phyloP scores from a whole-genome alignment of 2,888 invertebrate genomes.

The Pedicia rivosa region DNA sequence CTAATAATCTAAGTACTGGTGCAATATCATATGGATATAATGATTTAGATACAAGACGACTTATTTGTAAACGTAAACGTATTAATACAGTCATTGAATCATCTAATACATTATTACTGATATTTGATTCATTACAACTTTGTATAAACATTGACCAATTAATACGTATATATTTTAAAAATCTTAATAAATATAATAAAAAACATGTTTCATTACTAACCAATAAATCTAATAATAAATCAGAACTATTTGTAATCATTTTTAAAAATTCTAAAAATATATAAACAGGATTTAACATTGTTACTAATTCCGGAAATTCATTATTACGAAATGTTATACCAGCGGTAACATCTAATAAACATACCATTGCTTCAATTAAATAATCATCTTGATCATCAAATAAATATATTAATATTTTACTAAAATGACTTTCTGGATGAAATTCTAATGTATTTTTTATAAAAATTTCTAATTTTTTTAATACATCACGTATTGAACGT shows the following conservation, averaged over 20 bases:
- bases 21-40: slow-evolving; percentile 83
- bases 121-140: slow-evolving; percentile 50
- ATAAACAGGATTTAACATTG: slow-evolving; percentile 68
- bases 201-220: slow-evolving; percentile 87
- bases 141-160: slow-evolving; percentile 72
- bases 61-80: slow-evolving; percentile 61
- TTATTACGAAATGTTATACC: slow-evolving; percentile 71
- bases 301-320: slow-evolving; percentile 61
- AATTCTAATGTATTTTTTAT: slow-evolving; percentile 67
- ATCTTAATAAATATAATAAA: slow-evolving; percentile 63
- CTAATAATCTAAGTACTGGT: slow-evolving; percentile 66
- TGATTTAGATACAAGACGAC: slow-evolving; percentile 63
- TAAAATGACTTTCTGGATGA: slow-evolving; percentile 74
- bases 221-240: slow-evolving; percentile 66
- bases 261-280: slow-evolving; percentile 78
- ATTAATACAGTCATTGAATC: slow-evolving; percentile 74
- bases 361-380: slow-evolving; percentile 82
- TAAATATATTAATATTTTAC: slow-evolving; percentile 73
- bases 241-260: slow-evolving; percentile 66
- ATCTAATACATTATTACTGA: slow-evolving; percentile 42
- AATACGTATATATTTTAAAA: slow-evolving; percentile 66
- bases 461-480: slow-evolving; percentile 66
- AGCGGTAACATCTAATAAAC: slow-evolving; percentile 73
- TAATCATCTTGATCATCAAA: slow-evolving; percentile 87
- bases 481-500: slow-evolving; percentile 66